Base-by-base conservation (phyloP, 2,113 vertebrate species). In the Platysteira castanea region DNA sequence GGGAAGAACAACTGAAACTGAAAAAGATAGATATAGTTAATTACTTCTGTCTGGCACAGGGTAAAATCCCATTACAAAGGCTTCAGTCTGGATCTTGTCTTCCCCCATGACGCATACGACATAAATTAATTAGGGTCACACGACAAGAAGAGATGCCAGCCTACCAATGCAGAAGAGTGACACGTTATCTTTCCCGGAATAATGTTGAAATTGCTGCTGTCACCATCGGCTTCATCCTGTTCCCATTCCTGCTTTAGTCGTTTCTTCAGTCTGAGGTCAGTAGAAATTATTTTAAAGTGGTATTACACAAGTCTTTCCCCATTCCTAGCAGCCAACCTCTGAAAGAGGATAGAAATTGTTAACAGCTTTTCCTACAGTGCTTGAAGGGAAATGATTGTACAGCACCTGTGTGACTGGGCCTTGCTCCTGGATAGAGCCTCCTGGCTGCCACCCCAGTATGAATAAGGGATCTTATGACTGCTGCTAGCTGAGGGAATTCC, bases 21-120 rank as follows among this genome's bases (percentile, higher is more conserved):
- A 89, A 96, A 95, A 92, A 88, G 84, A 95, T 94, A 90, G 77
- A 96, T 96, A 90, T 27, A 79, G 85, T 86, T 94, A 97, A 96
- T 98, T 96, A 95, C 84, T 91, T 87, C 82, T 94, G 84, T 50
- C 71, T 84, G 83, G 87, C 59, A 90, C 79, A 93, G 92, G 84
- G 93, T 65, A 84, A 96, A 91, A 90, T 89, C 92, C 93, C 89
- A 87, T 97, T 95, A 96, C 64, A 90, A 84, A 83, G 42, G 31
- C 70, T 94, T 93, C 92, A 87, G 71, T 60, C 90, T 95, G 94
- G 89, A 89, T 74, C 84, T 69, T 64, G 89, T 68, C 92, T 95
- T 96, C 54, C 92, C 90, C 70, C 87, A 60, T 80, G 90, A 90
- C 3, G 19, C 82, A 69, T 82, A 35, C 71, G 67, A 89, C 59